phyloP scores from a whole-genome alignment of 2,888 invertebrate genomes.

The Danaus chrysippus region DNA sequence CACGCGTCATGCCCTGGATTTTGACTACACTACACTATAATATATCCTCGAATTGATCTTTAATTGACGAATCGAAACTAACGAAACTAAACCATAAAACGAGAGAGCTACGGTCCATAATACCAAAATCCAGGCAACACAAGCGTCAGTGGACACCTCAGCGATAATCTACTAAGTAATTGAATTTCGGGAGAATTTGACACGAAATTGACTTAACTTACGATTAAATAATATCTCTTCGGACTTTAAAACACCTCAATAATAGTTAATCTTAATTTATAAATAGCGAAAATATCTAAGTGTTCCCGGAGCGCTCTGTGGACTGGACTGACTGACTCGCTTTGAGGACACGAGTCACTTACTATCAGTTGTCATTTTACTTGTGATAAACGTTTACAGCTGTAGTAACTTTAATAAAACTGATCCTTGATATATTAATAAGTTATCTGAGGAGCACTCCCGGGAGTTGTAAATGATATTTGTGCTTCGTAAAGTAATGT shows the following conservation, averaged over 20 bases:
- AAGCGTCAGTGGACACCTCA: conserved; percentile 49
- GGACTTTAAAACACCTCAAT: conserved; percentile 25
- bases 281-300: conserved; percentile 26
- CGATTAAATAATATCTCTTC: conserved; percentile 35
- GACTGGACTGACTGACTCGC: no score
- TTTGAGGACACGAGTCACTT: no score
- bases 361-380: no score
- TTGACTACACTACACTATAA: conserved; percentile 27
- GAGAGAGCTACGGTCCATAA: not conserved
- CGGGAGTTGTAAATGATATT: conserved; percentile 21
- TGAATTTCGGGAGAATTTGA: conserved; percentile 79
- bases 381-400: no score
- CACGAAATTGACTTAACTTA: conserved; percentile 76
- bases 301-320: conserved; percentile 11
- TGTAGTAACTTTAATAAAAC: no score
- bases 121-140: conserved; percentile 48
- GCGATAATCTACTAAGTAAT: conserved; percentile 69
- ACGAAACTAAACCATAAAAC: not conserved
- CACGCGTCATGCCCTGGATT: conserved; percentile 34
- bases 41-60: conserved; percentile 2
- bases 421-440: not conserved
- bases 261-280: conserved; percentile 33
- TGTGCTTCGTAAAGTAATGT: conserved; percentile 31
- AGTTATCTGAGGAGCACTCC: not conserved
- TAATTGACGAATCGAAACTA: not conserved